These are phyloP conservation scores for Mythimna albipuncta DNA, from an alignment of 2,888 invertebrate genomes.

Conservation along the genomic window DNA sequence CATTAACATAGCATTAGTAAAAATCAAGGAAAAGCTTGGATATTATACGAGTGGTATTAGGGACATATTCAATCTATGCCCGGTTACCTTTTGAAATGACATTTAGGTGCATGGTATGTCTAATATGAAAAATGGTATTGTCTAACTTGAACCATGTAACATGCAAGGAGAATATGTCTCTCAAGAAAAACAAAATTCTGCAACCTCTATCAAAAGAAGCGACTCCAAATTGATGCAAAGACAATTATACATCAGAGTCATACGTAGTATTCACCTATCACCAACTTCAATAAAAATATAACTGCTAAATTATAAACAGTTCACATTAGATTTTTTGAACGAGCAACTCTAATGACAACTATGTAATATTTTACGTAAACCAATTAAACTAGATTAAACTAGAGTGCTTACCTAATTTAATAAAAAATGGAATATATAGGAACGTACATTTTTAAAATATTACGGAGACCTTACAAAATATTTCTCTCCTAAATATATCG, in stretches of 20 bases:
- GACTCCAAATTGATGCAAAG: background rate
- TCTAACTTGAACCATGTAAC: background rate
- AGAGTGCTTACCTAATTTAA: background rate
- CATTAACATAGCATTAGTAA: background rate
- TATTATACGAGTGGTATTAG: no score
- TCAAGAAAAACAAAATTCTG: no score
- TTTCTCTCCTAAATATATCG: background rate
- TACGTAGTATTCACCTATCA: background rate
- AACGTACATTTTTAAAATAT: background rate
- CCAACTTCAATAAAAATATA: background rate
- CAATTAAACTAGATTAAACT: background rate
- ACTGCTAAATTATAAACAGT: background rate
- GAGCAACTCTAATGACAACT: background rate
- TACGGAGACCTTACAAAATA: background rate
- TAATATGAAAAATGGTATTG: conserved; percentile 1
- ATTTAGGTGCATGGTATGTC: background rate
- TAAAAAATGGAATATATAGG: background rate
- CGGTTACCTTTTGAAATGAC: no score
- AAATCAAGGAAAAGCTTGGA: background rate
- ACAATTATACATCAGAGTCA: no score
- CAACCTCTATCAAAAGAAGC: background rate
- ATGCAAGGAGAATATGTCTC: background rate
- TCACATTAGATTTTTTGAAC: background rate
- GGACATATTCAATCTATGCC: background rate
- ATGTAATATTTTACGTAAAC: background rate